Percentiles rank a stretch among this genome's conserved stretches.
Evolutionary conservation across 2,797 vertebrate genomes (phyloP).

Genomic region (Schizopygopsis malacanthus): DNA sequence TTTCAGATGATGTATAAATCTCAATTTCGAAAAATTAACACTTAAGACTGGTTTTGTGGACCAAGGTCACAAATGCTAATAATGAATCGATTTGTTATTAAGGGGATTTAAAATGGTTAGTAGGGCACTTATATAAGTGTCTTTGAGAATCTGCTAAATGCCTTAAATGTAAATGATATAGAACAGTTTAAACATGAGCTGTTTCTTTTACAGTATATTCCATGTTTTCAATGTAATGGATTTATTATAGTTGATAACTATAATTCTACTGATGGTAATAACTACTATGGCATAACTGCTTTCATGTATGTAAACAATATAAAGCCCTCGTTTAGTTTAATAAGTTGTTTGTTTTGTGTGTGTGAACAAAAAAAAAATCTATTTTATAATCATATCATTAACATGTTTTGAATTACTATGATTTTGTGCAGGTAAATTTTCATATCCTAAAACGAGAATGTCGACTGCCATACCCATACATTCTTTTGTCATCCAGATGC

Average conservation of each 20-base stretch:
- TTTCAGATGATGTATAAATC: no score
- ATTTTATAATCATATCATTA: neutral
- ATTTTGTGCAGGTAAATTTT: neutral
- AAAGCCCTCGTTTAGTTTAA: neutral
- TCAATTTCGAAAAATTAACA: no score
- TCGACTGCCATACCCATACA: neutral
- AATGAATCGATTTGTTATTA: no score
- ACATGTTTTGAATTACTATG: neutral
- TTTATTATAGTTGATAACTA: no score
- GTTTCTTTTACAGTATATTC: neutral
- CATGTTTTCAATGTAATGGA: neutral
- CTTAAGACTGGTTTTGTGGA: no score
- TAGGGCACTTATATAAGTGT: neutral
- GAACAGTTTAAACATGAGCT: neutral
- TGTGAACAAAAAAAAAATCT: neutral
- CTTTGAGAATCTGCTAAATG: neutral
- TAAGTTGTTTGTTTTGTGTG: no score
- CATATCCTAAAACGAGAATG: neutral
- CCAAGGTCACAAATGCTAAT: no score
- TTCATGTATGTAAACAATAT: neutral
- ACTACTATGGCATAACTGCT: neutral
- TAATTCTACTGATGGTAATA: neutral
- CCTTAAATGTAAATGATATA: neutral
- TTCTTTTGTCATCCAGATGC: neutral
- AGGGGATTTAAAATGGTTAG: no score